These are phyloP conservation scores for Aporophyla nigra DNA, from an alignment of 2,888 invertebrate genomes.

Conservation along the genomic window DNA sequence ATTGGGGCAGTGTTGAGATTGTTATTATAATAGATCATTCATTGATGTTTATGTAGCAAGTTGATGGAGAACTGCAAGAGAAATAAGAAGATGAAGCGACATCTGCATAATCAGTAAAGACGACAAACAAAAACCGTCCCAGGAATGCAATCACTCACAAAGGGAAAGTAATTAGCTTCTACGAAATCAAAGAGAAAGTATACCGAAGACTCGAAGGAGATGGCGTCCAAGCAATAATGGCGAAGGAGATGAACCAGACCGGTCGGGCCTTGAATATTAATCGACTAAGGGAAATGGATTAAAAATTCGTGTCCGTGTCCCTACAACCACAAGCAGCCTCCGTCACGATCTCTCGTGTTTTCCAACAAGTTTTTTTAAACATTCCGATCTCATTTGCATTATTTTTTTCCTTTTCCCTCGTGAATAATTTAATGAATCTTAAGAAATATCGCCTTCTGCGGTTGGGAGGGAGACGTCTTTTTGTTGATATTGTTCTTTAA, in stretches of 20 bases:
- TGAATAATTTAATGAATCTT: slow-evolving; percentile 90
- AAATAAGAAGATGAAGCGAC: slow-evolving; percentile 1
- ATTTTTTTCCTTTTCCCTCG: slow-evolving; percentile 85
- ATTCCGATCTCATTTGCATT: slow-evolving; percentile 88
- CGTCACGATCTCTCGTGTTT: slow-evolving; percentile 86
- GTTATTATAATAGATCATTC: not conserved
- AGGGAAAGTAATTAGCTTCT: slow-evolving; percentile 87
- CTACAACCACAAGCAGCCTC: slow-evolving; percentile 77
- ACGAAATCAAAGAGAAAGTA: slow-evolving; percentile 86
- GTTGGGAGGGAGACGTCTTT: slow-evolving; percentile 59
- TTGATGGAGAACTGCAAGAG: not conserved
- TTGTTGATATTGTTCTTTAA: slow-evolving; percentile 55
- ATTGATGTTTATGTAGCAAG: not conserved
- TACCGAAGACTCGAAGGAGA: slow-evolving; percentile 71
- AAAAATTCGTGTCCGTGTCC: slow-evolving; percentile 88
- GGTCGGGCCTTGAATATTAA: slow-evolving; percentile 90
- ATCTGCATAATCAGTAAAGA: slow-evolving; percentile 52
- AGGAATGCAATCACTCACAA: slow-evolving; percentile 79
- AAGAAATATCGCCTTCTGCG: slow-evolving; percentile 83
- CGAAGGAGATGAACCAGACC: slow-evolving; percentile 91
- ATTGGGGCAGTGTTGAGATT: slow-evolving; percentile 27
- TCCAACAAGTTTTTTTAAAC: slow-evolving; percentile 90
- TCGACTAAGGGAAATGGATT: slow-evolving; percentile 91
- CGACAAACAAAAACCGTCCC: slow-evolving; percentile 54
- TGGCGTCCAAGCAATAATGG: slow-evolving; percentile 88